Base-by-base conservation (phyloP, 2,113 vertebrate species). In the Seriola dumerili region DNA sequence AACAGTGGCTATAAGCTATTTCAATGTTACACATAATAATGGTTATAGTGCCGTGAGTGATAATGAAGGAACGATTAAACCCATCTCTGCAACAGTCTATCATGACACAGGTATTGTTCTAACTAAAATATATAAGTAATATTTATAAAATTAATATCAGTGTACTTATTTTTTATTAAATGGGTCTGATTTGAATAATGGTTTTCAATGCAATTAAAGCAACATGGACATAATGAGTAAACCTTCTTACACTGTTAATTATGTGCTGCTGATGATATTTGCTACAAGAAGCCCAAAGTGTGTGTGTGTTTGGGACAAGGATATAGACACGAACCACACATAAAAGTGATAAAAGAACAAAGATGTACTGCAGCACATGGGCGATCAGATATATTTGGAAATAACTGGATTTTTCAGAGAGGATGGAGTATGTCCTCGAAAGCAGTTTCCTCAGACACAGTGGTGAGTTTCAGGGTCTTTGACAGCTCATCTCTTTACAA, bases 381-480 rank as follows among this genome's bases (percentile, higher is more conserved):
- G 42, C 5, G 23, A 17, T 72, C 64, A 36, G 54, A 88, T 80
- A 62, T 69, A 74, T 77, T 80, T 59, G 17, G 72, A 78, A 75
- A 61, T 63, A 64, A 68, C 50, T 69, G 32, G 42, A 80, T 88
- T 83, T 46, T 38, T 66, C 72, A 77, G 44, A 57, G 34, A 54
- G 48, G 54, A 77, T 63, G 46, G 48, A 75, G 29, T 54, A 58
- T 63, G 59, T 71, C 58, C 17, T 83, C 16, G 12, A 88, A 87
- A 81, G 86, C 61, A 40, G 40, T 23, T 48, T 42, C 19, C 29
- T 72, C 21, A 25, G 57, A 67, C 64, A 55, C 58, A 48, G 4
- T 64, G 32, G 19, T 73, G 76, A 81, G 29, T 77, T 72, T 73
- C 68, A 70, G 61, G 34, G 57, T 72, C 76, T 76, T 44, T 85